Evolutionary conservation across 2,797 vertebrate genomes (phyloP), one percentile per base, ranked within the genome.

Genomic region (Iguana delicatissima): DNA sequence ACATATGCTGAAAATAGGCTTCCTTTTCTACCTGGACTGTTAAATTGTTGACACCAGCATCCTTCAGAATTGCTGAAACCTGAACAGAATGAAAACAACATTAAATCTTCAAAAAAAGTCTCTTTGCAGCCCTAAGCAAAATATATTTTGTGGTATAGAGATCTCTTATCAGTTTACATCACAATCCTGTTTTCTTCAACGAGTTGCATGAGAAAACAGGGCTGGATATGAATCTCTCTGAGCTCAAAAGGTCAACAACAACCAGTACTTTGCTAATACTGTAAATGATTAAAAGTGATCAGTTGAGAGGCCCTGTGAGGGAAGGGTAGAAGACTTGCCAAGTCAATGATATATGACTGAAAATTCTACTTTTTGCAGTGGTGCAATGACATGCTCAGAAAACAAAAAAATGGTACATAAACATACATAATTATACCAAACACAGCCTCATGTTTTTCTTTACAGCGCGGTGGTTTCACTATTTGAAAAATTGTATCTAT

Each of bases 1-100:
- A 99, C 99, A 99, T 99, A 95, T 99, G 99, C 95, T 99, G 99
- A 96, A 99, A 99, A 95, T 99, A 99, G 1, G 99, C 98, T 91
- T 99, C 99, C 95, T 99, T 99, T 96, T 99, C 99, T 95, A 99
- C 98, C 95, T 99, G 99, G 50, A 99, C 97, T 0, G 98, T 99
- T 94, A 99, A 96, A 86, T 99, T 99, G 91, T 99, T 99, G 91
- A 99, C 98, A 0, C 99, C 99, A 0, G 98, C 98, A 88, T 99
- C 99, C 97, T 99, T 99, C 93, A 99, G 95, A 94, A 99, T 96
- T 5, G 98, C 97, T 50, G 98, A 99, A 93, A 99, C 98, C 99
- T 99, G 93, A 88, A 69, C n/a, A 79, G 80, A 0, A 93, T 32
- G 84, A 35, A 72, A 86, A 85, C 46, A 22, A 13, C 38, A 87